These are phyloP conservation scores for Andricus quercusramuli DNA, from an alignment of 2,888 invertebrate genomes.

Conservation along the genomic window DNA sequence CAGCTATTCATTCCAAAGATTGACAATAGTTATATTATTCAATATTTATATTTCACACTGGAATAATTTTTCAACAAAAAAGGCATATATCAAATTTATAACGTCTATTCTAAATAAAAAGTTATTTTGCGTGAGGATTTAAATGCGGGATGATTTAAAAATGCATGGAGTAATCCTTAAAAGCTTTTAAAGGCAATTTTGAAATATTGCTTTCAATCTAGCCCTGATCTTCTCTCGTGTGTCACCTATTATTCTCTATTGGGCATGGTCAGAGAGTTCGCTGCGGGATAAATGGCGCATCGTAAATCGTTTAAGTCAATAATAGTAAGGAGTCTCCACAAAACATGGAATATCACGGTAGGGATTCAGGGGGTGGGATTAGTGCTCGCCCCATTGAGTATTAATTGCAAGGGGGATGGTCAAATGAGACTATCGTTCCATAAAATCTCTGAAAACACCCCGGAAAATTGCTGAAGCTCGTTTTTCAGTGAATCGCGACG, in stretches of 20 bases:
- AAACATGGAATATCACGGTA: slow-evolving; percentile 37
- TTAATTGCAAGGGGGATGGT: slow-evolving; percentile 57
- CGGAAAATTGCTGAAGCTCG: slow-evolving; percentile 47
- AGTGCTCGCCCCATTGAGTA: slow-evolving; percentile 60
- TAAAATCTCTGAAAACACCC: slow-evolving; percentile 43
- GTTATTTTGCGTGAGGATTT: too few species aligned
- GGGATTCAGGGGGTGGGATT: slow-evolving; percentile 53
- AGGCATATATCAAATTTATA: too few species aligned
- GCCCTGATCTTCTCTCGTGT: neutral
- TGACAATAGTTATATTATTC: neutral
- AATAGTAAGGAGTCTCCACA: slow-evolving; percentile 45
- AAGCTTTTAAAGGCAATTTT: neutral
- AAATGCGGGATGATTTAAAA: neutral
- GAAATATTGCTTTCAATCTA: slow-evolving; percentile 2
- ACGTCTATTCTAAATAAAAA: too few species aligned
- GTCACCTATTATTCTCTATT: slow-evolving; percentile 26
- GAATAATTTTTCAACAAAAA: too few species aligned
- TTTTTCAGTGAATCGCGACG: slow-evolving; percentile 52
- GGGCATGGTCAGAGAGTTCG: slow-evolving; percentile 9
- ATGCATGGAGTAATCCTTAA: neutral
- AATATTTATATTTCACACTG: neutral
- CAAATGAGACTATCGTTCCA: slow-evolving; percentile 42
- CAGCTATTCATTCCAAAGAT: neutral
- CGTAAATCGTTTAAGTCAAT: slow-evolving; percentile 51
- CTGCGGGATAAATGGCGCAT: slow-evolving; percentile 8